phyloP scores from a whole-genome alignment of 2,888 invertebrate species.

The Patella caerulea region DNA sequence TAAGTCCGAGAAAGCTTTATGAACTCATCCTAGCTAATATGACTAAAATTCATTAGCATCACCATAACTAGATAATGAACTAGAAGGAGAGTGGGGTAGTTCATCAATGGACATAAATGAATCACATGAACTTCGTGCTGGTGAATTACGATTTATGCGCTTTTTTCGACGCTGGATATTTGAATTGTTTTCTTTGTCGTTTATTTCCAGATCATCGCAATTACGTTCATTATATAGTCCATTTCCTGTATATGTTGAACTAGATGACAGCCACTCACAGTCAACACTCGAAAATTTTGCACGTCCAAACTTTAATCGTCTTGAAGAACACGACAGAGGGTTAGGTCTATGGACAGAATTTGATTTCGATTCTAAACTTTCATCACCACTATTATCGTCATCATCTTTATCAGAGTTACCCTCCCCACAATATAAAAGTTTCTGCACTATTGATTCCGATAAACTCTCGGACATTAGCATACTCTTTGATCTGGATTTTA shows the following conservation, averaged over 20 bases:
- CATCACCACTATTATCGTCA: background rate
- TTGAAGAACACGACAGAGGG: background rate
- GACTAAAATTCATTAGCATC: slow-evolving; percentile 20
- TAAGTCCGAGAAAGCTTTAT: too few species aligned
- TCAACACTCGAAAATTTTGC: slow-evolving; percentile 1
- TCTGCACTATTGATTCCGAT: background rate
- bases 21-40: too few species aligned
- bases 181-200: background rate
- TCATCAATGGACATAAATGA: slow-evolving; percentile 42
- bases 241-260: background rate
- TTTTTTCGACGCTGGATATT: slow-evolving; percentile 24
- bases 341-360: background rate
- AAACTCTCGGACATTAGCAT: slow-evolving; percentile 26
- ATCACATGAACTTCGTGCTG: slow-evolving; percentile 32
- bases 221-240: background rate
- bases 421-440: background rate
- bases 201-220: background rate
- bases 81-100: slow-evolving; percentile 27
- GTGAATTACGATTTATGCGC: slow-evolving; percentile 23
- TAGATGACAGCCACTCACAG: background rate
- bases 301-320: background rate
- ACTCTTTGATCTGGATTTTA: slow-evolving; percentile 27
- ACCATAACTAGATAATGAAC: slow-evolving; percentile 32
- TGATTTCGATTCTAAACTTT: background rate
- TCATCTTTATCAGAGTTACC: slow-evolving; percentile 5